Percentiles rank a stretch among this genome's conserved stretches.
phyloP scores from a whole-genome alignment of 2,888 invertebrate species.

The Tenthredo distinguenda region DNA sequence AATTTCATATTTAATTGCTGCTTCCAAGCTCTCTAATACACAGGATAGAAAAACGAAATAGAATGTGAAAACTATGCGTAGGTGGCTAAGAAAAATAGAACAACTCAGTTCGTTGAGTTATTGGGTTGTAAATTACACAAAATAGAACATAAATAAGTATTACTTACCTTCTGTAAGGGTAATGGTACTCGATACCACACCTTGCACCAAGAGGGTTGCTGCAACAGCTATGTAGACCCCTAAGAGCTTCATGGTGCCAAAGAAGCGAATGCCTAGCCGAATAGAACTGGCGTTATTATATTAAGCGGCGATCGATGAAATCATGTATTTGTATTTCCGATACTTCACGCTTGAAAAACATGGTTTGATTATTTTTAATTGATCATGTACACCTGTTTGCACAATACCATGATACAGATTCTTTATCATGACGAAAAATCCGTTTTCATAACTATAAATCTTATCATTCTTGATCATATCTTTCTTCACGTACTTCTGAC shows the following conservation, averaged over 20 bases:
- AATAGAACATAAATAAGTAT: not conserved
- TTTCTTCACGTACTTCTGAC: not conserved
- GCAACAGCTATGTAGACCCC: constrained; percentile 37
- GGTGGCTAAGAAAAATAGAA: not conserved
- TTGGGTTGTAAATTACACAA: not conserved
- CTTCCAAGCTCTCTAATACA: constrained; percentile 16
- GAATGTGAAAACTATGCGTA: not conserved
- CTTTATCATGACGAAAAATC: not conserved
- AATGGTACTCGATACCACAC: constrained; percentile 41
- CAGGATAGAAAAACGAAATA: not conserved
- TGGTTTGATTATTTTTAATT: constrained; percentile 1
- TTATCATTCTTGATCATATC: not conserved
- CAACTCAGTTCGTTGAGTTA: not conserved
- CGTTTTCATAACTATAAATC: not conserved
- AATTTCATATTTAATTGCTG: constrained; percentile 61
- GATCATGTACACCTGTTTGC: not conserved
- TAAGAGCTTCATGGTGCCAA: not conserved
- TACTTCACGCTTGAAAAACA: not conserved
- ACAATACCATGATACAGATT: not conserved
- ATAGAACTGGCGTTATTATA: not conserved
- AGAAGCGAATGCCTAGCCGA: not conserved
- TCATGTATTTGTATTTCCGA: not conserved
- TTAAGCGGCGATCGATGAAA: not conserved
- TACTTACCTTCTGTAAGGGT: not conserved
- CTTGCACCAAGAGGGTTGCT: constrained; percentile 40